Percentiles rank a stretch among this genome's conserved stretches.
These are phyloP conservation scores for Erebia ligea DNA, from an alignment of 2,888 invertebrate genomes.

Conservation along the genomic window DNA sequence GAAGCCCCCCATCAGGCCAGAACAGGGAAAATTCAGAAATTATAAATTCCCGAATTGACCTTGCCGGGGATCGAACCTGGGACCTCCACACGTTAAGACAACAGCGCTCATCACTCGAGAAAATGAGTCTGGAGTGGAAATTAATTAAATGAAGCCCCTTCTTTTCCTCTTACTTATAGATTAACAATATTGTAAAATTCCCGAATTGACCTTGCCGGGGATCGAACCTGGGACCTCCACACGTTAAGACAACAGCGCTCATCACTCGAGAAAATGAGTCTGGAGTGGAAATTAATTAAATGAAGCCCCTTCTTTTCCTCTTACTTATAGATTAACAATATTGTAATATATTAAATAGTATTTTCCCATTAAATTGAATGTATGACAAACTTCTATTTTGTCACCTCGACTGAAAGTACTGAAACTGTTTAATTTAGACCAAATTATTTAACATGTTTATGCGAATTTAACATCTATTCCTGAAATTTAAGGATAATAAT, in stretches of 20 bases:
- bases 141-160: neutral
- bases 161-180: neutral
- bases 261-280: no score
- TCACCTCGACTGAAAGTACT: slow-evolving; percentile 8
- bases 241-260: no score
- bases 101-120: no score
- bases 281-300: no score
- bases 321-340: neutral
- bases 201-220: no score
- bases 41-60: no score
- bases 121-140: no score
- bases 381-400: slow-evolving; percentile 2
- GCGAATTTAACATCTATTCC: slow-evolving; percentile 15
- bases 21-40: no score
- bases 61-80: no score
- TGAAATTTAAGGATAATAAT: slow-evolving; percentile 10
- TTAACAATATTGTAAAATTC: neutral
- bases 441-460: slow-evolving; percentile 15
- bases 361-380: slow-evolving; percentile 10
- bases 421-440: slow-evolving; percentile 11
- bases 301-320: neutral
- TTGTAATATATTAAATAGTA: neutral
- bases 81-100: no score
- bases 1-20: no score
- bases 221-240: no score